Conservation (phyloP, 35 echinoderm and acorn worm species). For the Chiridota heheva region DNA sequence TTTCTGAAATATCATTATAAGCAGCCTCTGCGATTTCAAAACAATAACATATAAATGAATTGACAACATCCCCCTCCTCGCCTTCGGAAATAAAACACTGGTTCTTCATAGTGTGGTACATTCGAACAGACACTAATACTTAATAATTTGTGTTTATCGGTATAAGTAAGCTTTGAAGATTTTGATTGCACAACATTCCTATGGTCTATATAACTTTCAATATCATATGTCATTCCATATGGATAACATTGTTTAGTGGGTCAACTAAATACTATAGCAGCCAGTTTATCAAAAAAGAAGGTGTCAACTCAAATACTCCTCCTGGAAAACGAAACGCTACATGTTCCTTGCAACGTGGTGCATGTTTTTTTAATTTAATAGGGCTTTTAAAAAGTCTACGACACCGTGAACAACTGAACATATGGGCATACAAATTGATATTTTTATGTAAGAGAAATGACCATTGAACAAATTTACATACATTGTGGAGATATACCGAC, state of each 20-base stretch:
- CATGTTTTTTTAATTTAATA: too few relatives aligned
- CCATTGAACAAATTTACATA: too few relatives aligned
- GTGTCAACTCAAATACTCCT: slow-evolving; percentile 2
- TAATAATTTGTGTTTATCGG: neutral
- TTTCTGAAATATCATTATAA: neutral
- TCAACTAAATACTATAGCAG: neutral
- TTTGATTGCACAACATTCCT: neutral
- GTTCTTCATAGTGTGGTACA: neutral
- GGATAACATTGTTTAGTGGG: neutral
- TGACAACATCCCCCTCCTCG: neutral
- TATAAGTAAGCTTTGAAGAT: neutral
- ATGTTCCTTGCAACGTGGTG: too few relatives aligned
- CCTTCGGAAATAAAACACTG: slow-evolving; percentile 31
- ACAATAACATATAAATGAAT: slow-evolving; percentile 5
- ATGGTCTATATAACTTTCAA: slow-evolving; percentile 13
- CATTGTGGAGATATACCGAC: too few relatives aligned
- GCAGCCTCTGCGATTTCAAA: neutral
- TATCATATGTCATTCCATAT: slow-evolving; percentile 14
- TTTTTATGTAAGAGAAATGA: too few relatives aligned
- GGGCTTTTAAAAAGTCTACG: too few relatives aligned
- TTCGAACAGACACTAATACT: slow-evolving; percentile 24
- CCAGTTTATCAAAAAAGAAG: slow-evolving; percentile 23
- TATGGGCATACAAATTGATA: too few relatives aligned
- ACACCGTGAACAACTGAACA: too few relatives aligned
- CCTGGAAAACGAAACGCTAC: too few relatives aligned